Evolutionary conservation across 1,140 invertebrate species (phyloP), one percentile per base, ranked within the genome.

Genomic region (Drosophila auraria): DNA sequence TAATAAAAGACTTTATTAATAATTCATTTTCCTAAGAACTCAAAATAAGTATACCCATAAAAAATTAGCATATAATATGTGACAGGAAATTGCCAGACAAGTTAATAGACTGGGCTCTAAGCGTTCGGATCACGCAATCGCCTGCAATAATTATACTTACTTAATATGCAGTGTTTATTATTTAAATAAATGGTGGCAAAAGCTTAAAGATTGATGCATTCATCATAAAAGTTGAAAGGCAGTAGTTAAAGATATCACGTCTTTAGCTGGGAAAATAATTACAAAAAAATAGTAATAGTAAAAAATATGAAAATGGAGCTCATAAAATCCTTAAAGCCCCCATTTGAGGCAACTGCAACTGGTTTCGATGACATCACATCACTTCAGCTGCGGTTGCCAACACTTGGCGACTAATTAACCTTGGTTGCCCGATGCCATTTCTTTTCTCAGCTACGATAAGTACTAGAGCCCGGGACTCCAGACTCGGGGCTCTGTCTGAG

Each of bases 381-480:
- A n/a, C 38, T 44, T 58, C 42, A 40, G 64, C 40, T 63, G 56
- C 42, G n/a, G 64, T 54, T 40, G 62, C 63, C 50, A 84, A 90
- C 82, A 86, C 86, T 90, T 84, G 78, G 71, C 44, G 61, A 75
- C 86, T 89, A 89, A 89, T 89, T 89, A 89, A 90, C 70, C 75
- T 90, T 79, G 58, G 66, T 70, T 82, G 62, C 56, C 30, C 68
- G 54, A 33, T 53, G 45, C 49, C 65, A 71, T 71, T 71, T 70
- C 33, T 70, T 40, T 70, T 72, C 64, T 42, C 47, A 47, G 15
- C 68, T 15, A 45, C 71, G 69, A 74, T 74, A 74, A 74, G 69
- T n/a, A n/a, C 23, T 15, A 30, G 20, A 66, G 4, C 33, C 45
- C 30, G 27, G 50, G 44, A 38, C 57, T 20, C 25, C 42, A 20